These are phyloP conservation scores for Phoenicopterus ruber DNA, from an alignment of 2,113 vertebrate genomes.

Conservation along the genomic window DNA sequence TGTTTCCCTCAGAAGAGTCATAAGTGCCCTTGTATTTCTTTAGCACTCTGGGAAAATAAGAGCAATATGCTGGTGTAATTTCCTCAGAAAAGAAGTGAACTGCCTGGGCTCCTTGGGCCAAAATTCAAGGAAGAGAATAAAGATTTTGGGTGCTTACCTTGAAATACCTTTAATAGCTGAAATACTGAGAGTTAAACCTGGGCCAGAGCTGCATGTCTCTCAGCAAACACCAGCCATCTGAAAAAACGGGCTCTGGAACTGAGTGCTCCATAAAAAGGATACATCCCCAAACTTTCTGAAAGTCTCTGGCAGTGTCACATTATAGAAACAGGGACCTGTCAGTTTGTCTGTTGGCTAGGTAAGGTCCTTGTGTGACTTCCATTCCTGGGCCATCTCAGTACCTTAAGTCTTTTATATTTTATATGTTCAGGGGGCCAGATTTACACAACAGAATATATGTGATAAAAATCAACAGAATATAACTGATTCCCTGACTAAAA, in stretches of 20 bases:
- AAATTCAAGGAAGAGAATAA: neutral
- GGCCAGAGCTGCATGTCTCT: neutral
- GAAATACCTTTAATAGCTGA: neutral
- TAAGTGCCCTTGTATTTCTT: neutral
- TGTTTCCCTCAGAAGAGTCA: neutral
- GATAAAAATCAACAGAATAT: neutral
- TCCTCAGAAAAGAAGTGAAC: neutral
- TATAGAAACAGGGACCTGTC: neutral
- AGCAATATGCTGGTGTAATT: neutral
- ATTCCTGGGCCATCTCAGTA: neutral
- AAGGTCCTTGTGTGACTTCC: neutral
- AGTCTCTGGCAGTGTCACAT: neutral
- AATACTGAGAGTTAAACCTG: neutral
- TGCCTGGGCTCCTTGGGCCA: neutral
- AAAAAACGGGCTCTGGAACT: neutral
- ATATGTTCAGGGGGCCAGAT: neutral
- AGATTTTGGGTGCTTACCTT: neutral
- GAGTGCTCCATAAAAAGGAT: neutral
- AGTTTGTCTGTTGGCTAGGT: neutral
- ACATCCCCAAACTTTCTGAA: neutral
- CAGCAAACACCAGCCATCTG: neutral
- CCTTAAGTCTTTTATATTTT: neutral
- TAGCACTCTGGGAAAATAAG: neutral
- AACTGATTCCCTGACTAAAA: neutral
- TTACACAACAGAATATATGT: neutral